Conservation (phyloP, 1,140 invertebrate genomes). For the Cyclina sinensis region DNA sequence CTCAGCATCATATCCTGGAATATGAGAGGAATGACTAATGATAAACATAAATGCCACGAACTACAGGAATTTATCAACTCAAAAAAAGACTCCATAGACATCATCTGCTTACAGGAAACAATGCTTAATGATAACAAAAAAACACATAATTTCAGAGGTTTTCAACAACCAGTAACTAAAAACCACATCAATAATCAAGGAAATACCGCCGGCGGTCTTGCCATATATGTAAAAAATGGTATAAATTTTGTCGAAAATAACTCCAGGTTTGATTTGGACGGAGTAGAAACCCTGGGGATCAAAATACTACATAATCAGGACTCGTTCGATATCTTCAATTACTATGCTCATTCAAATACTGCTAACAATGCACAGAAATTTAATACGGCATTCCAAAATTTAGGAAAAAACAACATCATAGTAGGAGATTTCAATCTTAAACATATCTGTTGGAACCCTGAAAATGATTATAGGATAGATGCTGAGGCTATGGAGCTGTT, state of each 20-base stretch:
- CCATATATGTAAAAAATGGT: background rate
- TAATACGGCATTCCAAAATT: too few species aligned
- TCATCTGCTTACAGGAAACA: background rate
- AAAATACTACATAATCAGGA: background rate
- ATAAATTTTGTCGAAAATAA: background rate
- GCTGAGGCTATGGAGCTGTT: too few species aligned
- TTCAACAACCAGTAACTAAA: background rate
- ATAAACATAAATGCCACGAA: background rate
- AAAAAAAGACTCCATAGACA: background rate
- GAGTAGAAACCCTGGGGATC: background rate
- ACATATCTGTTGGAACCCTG: constrained; percentile 6
- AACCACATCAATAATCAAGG: background rate
- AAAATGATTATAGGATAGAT: background rate
- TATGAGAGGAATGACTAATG: background rate
- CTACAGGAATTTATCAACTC: background rate
- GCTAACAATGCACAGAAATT: too few species aligned
- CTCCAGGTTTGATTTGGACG: background rate
- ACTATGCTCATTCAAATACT: background rate
- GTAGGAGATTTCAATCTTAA: constrained; percentile 13
- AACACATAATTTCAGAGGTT: background rate
- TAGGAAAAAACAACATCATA: too few species aligned
- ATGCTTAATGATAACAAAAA: background rate
- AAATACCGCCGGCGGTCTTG: background rate
- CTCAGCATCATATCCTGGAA: background rate
- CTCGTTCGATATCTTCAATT: background rate